These are phyloP conservation scores for Ostrea denselamellosa DNA, from an alignment of 1,140 invertebrate species.

Conservation along the genomic window DNA sequence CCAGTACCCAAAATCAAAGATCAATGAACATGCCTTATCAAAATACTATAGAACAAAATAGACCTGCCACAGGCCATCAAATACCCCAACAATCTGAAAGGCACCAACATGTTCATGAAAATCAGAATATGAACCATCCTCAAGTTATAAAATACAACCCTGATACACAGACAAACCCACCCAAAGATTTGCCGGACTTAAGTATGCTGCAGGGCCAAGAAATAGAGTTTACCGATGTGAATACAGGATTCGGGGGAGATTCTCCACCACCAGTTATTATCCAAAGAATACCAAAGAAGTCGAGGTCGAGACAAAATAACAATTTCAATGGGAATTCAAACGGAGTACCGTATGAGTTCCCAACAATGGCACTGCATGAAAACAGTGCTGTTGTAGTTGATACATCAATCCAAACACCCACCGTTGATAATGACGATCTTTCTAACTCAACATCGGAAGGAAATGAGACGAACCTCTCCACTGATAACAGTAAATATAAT, in stretches of 20 bases:
- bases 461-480: neutral
- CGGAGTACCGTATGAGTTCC: neutral
- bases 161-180: neutral
- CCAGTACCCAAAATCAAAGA: neutral
- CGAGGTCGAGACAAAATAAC: neutral
- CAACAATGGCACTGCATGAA: slow-evolving; percentile 6
- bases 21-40: neutral
- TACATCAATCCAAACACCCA: neutral
- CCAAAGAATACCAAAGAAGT: slow-evolving; percentile 19
- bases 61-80: neutral
- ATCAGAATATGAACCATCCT: neutral
- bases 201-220: slow-evolving; percentile 6
- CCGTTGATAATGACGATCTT: neutral
- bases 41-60: neutral
- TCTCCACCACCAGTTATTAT: neutral
- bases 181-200: slow-evolving; percentile 5
- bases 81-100: neutral
- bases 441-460: neutral
- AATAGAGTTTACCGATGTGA: neutral
- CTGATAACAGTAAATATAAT: neutral
- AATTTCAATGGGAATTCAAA: slow-evolving; percentile 12
- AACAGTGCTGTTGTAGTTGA: neutral
- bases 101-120: neutral
- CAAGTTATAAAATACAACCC: neutral
- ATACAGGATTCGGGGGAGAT: neutral